phyloP scores from a whole-genome alignment of 2,888 invertebrate genomes.

The Trypoxylon attenuatum region DNA sequence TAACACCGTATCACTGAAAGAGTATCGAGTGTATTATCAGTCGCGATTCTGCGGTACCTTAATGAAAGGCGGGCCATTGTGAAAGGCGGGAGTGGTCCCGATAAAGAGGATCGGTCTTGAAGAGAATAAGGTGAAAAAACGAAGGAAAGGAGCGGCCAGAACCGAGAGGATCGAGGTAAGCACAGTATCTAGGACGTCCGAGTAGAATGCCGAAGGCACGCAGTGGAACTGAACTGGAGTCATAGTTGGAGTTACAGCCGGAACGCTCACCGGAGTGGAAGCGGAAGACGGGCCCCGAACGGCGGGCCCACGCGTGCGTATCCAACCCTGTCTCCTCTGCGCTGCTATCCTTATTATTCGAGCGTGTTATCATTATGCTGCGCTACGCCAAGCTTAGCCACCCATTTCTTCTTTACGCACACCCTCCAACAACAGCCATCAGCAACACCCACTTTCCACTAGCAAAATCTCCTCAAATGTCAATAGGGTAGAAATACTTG shows the following conservation, averaged over 20 bases:
- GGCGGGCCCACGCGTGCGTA: slow-evolving; percentile 72
- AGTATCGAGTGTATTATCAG: no score
- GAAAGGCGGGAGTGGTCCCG: neutral
- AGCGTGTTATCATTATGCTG: slow-evolving; percentile 72
- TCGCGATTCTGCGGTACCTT: neutral
- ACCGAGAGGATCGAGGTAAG: slow-evolving; percentile 21
- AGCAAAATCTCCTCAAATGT: no score
- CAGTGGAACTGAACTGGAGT: slow-evolving; percentile 50
- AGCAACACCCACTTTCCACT: neutral
- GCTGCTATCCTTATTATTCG: slow-evolving; percentile 71
- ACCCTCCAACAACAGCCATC: neutral
- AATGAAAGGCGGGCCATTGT: neutral
- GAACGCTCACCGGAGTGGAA: slow-evolving; percentile 58
- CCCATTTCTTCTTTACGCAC: slow-evolving; percentile 41
- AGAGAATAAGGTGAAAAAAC: neutral
- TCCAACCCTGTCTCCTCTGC: slow-evolving; percentile 74
- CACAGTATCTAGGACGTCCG: slow-evolving; percentile 39
- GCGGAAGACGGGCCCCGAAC: slow-evolving; percentile 72
- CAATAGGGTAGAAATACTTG: no score
- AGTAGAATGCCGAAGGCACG: slow-evolving; percentile 46
- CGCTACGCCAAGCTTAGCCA: slow-evolving; percentile 62
- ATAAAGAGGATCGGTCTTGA: neutral
- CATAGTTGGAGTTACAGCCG: slow-evolving; percentile 47
- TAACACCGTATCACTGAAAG: no score
- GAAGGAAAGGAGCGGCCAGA: slow-evolving; percentile 11